Conservation (phyloP, 1,140 invertebrate species). For the Ganaspis sp. region DNA sequence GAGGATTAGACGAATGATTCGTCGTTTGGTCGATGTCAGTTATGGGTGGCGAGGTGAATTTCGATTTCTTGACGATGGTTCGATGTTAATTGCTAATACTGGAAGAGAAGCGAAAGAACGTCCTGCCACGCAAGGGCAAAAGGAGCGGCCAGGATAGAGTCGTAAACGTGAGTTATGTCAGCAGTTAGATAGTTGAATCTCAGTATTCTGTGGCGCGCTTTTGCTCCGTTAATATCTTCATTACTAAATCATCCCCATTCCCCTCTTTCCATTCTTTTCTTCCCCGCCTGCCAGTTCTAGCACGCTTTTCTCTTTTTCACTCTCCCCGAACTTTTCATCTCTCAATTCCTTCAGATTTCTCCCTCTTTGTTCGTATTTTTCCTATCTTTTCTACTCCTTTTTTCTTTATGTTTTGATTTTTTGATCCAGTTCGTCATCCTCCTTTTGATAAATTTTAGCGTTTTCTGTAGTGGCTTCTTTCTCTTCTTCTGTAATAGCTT, state of each 20-base stretch:
- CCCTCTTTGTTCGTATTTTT: not conserved
- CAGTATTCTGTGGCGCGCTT: slow-evolving; percentile 74
- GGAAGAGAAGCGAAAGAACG: slow-evolving; percentile 53
- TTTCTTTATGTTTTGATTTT: not conserved
- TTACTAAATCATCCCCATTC: slow-evolving; percentile 74
- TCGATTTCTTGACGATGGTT: slow-evolving; percentile 40
- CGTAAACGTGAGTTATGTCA: slow-evolving; percentile 75
- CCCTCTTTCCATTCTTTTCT: slow-evolving; percentile 57
- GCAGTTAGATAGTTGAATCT: slow-evolving; percentile 76
- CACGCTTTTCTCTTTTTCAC: not conserved
- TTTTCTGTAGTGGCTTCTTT: no score
- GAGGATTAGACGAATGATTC: slow-evolving; percentile 3
- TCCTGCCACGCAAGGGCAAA: slow-evolving; percentile 55
- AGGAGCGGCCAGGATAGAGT: slow-evolving; percentile 67
- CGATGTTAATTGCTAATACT: slow-evolving; percentile 53
- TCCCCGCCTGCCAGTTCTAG: not conserved
- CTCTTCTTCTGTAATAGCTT: no score
- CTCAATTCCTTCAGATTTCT: not conserved
- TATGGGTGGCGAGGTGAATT: slow-evolving; percentile 3
- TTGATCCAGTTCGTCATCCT: no score
- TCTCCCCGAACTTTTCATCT: slow-evolving; percentile 44
- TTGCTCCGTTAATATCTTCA: slow-evolving; percentile 75
- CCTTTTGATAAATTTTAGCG: no score
- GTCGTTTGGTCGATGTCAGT: slow-evolving; percentile 8
- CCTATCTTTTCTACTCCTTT: not conserved